Evolutionary conservation across 2,888 invertebrate species (phyloP).

Genomic region (Oscheius myriophilus): DNA sequence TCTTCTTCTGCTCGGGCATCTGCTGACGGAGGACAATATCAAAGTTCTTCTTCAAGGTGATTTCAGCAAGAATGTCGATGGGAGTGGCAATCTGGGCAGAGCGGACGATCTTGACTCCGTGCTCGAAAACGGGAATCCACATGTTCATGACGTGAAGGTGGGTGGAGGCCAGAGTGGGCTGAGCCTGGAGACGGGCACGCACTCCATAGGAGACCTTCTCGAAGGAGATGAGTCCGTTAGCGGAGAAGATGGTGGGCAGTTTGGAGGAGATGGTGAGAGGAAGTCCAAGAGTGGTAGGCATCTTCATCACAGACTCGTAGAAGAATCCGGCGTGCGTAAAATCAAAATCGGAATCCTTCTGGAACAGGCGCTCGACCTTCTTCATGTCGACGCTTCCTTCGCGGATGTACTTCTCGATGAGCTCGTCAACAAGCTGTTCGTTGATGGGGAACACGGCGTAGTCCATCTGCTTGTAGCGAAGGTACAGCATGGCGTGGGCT

Average conservation of each 20-base stretch:
- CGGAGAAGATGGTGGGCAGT: constrained; percentile 47
- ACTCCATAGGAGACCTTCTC: constrained; percentile 36
- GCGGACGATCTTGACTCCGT: constrained; percentile 59
- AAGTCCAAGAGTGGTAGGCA: constrained; percentile 62
- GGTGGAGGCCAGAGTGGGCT: constrained; percentile 50
- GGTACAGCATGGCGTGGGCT: constrained; percentile 44
- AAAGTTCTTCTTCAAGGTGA: constrained; percentile 34
- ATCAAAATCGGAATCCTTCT: constrained; percentile 40
- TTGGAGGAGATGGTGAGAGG: constrained; percentile 56
- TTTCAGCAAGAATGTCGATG: constrained; percentile 45
- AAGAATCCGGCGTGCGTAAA: constrained; percentile 40
- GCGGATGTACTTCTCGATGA: constrained; percentile 42
- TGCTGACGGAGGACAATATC: constrained; percentile 35
- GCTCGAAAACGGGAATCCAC: constrained; percentile 56
- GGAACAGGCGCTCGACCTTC: constrained; percentile 42
- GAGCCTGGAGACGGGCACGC: constrained; percentile 37
- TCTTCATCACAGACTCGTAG: constrained; percentile 43
- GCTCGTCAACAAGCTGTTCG: constrained; percentile 41
- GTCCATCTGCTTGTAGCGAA: constrained; percentile 62
- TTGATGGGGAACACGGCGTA: constrained; percentile 60
- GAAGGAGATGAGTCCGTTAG: constrained; percentile 41
- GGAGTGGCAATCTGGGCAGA: constrained; percentile 53
- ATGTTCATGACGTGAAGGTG: constrained; percentile 48
- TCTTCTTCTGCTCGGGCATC: constrained; percentile 47
- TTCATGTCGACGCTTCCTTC: constrained; percentile 36